Evolutionary conservation across 2,797 vertebrate genomes (phyloP), one percentile per base, ranked within the genome.

Genomic region (Sitta carolinensis): DNA sequence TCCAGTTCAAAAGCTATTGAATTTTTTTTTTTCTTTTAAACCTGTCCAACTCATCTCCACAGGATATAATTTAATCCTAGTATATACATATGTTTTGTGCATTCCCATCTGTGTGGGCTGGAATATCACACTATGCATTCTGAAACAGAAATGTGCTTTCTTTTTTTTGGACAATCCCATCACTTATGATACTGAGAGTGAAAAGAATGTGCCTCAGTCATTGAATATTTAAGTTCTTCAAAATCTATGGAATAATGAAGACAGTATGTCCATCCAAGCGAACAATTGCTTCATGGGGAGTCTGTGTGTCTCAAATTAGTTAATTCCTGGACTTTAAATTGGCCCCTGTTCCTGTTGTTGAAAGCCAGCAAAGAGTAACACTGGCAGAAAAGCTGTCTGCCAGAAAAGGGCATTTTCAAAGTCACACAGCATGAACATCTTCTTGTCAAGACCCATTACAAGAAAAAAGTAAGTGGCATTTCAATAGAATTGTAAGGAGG

Each of bases 331-430:
- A 93, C 59, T 95, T 94, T 81, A 95, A 92, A 93, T 89, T 96
- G 87, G 75, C 27, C 86, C 36, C 13, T 93, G 13, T 86, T 95
- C 43, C 45, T 96, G 51, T 94, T 95, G 30, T 95, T 96, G 83
- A 94, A 97, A 95, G 80, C 55, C 82, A 94, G 48, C 32, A 91
- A 94, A 95, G 11, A 91, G 62, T 80, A 95, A n/a, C 70, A 57
- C 23, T 82, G 36, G 30, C 84, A 91, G 77, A n/a, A 95, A 96
- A 82, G 26, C 79, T 96, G 87, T 22, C 78, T 96, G 83, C 45
- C 76, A 96, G 91, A 77, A 91, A 95, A 94, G 58, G 91, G 59
- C 84, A 96, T 96, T 96, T 97, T 96, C 93, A 97, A 97, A 96
- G 89, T 97, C 91, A 97, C 91, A 93, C 83, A 95, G 86, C 77